Evolutionary conservation across 2,797 vertebrate species (phyloP).

Genomic region (Aselliscus stoliczkanus): DNA sequence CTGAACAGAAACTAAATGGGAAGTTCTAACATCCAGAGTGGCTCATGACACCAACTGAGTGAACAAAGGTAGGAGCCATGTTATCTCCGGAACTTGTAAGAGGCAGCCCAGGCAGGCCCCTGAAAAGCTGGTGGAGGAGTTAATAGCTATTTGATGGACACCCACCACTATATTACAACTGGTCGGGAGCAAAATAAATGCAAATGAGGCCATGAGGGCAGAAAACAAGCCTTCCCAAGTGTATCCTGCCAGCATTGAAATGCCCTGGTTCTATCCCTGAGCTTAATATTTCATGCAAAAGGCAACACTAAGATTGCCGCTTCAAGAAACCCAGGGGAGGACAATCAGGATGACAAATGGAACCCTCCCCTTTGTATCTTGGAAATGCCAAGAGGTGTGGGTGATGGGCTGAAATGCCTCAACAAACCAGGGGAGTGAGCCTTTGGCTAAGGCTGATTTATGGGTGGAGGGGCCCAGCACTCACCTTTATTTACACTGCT

Average conservation of each 20-base stretch:
- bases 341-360: constrained; percentile 69
- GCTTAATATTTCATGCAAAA: constrained; percentile 68
- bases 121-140: not conserved
- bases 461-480: not conserved
- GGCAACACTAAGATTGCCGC: constrained; percentile 26
- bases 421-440: not conserved
- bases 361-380: constrained; percentile 19
- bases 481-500: constrained; percentile 66
- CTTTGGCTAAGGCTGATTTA: constrained; percentile 37
- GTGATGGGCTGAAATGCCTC: constrained; percentile 38
- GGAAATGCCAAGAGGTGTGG: constrained; percentile 52
- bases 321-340: constrained; percentile 59
- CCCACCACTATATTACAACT: constrained; percentile 47
- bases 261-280: not conserved
- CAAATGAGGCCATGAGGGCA: constrained; percentile 54
- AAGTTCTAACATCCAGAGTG: not conserved
- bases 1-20: not conserved
- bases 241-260: constrained; percentile 24
- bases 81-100: not conserved
- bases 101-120: not conserved
- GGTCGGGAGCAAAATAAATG: constrained; percentile 38
- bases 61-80: not conserved
- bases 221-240: constrained; percentile 40
- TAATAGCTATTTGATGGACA: constrained; percentile 59
- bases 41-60: not conserved